These are phyloP conservation scores for Graptemys geographica DNA, from an alignment of 2,797 vertebrate genomes.

Conservation along the genomic window DNA sequence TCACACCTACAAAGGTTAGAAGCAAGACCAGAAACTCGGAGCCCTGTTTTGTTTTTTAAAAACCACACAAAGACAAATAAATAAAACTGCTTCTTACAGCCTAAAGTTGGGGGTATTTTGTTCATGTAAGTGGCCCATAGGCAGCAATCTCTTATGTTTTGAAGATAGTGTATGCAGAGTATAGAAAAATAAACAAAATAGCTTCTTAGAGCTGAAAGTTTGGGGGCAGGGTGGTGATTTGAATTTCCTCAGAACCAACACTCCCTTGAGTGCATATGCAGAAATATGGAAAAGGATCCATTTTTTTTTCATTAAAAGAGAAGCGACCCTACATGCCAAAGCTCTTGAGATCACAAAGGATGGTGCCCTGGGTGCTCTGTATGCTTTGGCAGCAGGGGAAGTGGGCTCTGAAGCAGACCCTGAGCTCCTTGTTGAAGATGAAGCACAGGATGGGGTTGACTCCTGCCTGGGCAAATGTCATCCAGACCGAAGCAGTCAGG, in stretches of 20 bases:
- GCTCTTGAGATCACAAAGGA: constrained; percentile 88
- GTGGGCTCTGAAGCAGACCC: constrained; percentile 90
- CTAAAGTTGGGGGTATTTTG: constrained; percentile 64
- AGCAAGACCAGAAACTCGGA: constrained; percentile 71
- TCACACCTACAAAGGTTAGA: constrained; percentile 72
- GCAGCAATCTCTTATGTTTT: constrained; percentile 65
- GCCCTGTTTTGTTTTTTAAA: constrained; percentile 76
- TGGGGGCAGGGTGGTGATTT: constrained; percentile 57
- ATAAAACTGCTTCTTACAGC: constrained; percentile 72
- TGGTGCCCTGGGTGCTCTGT: constrained; percentile 90
- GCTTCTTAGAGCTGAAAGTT: constrained; percentile 74
- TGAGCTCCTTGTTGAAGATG: constrained; percentile 95
- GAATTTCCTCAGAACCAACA: constrained; percentile 58
- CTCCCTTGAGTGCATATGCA: constrained; percentile 63
- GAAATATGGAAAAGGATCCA: constrained; percentile 64
- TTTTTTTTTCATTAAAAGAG: constrained; percentile 22
- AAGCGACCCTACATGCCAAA: constrained; percentile 77
- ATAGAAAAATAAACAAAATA: constrained; percentile 78
- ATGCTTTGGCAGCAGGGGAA: constrained; percentile 91
- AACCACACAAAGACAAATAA: constrained; percentile 73
- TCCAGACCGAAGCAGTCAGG: constrained; percentile 94
- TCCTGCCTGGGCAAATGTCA: constrained; percentile 95
- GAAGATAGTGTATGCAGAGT: constrained; percentile 74
- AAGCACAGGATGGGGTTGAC: constrained; percentile 96
- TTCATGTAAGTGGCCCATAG: constrained; percentile 64